Evolutionary conservation across 2,797 vertebrate genomes (phyloP).

Genomic region (Sciaenops ocellatus): DNA sequence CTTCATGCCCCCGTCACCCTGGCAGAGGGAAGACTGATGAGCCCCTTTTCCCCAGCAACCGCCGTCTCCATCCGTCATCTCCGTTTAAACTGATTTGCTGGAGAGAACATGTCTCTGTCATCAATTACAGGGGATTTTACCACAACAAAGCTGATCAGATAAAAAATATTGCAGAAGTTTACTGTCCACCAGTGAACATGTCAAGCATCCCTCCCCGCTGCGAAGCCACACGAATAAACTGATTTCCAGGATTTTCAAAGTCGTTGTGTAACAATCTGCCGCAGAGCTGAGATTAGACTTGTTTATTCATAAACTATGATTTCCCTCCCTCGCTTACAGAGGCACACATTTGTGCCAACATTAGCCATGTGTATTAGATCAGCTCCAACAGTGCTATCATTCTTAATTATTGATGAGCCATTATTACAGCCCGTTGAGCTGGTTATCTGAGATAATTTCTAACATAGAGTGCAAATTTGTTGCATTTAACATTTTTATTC

Average conservation of each 20-base stretch:
- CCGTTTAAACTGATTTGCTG: constrained; percentile 68
- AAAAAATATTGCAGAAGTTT: constrained; percentile 51
- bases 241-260: constrained; percentile 69
- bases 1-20: constrained; percentile 53
- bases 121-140: constrained; percentile 69
- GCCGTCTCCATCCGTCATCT: constrained; percentile 65
- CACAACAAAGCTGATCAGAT: constrained; percentile 73
- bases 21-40: constrained; percentile 68
- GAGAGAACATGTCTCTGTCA: constrained; percentile 68
- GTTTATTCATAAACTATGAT: constrained; percentile 56
- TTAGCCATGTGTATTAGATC: constrained; percentile 38
- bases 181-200: constrained; percentile 63
- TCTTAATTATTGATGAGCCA: constrained; percentile 47
- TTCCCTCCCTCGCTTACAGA: constrained; percentile 35
- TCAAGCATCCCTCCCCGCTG: constrained; percentile 46
- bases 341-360: constrained; percentile 39
- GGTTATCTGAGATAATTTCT: constrained; percentile 49
- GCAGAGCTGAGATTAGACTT: constrained; percentile 64
- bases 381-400: constrained; percentile 18
- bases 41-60: constrained; percentile 46
- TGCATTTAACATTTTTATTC: constrained; percentile 21
- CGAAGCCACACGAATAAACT: constrained; percentile 63
- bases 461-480: constrained; percentile 15
- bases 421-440: constrained; percentile 43
- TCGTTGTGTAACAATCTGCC: constrained; percentile 52